These are phyloP conservation scores for Temnothorax unifasciatus DNA, from an alignment of 2,888 invertebrate genomes.

Conservation along the genomic window DNA sequence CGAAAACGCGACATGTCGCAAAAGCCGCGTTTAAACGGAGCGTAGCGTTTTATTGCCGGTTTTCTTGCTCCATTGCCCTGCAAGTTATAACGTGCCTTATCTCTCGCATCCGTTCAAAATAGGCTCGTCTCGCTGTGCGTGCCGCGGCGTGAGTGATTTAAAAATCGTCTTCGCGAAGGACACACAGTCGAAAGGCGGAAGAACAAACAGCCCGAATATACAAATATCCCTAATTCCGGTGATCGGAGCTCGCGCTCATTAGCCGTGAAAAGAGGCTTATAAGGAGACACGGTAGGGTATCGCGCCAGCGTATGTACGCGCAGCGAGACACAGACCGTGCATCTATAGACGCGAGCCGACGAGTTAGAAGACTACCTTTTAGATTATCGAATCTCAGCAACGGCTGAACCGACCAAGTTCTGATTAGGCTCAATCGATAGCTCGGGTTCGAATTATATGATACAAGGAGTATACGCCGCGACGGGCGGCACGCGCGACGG, in stretches of 20 bases:
- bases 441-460: too few relatives aligned
- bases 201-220: neutral
- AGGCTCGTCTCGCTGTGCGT: neutral
- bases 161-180: neutral
- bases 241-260: neutral
- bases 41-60: neutral
- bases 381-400: too few relatives aligned
- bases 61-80: neutral
- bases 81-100: conserved; percentile 17
- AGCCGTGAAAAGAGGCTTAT: neutral
- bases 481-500: neutral
- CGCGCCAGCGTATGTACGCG: too few relatives aligned
- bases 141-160: neutral
- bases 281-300: neutral
- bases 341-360: too few relatives aligned
- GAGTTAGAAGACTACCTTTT: too few relatives aligned
- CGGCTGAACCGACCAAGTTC: too few relatives aligned
- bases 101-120: conserved; percentile 29
- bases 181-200: neutral
- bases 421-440: too few relatives aligned
- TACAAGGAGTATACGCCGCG: neutral
- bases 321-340: too few relatives aligned
- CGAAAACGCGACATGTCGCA: neutral
- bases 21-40: neutral
- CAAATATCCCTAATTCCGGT: neutral